phyloP scores from a whole-genome alignment of 2,797 vertebrate species.

The Rhinella marina region DNA sequence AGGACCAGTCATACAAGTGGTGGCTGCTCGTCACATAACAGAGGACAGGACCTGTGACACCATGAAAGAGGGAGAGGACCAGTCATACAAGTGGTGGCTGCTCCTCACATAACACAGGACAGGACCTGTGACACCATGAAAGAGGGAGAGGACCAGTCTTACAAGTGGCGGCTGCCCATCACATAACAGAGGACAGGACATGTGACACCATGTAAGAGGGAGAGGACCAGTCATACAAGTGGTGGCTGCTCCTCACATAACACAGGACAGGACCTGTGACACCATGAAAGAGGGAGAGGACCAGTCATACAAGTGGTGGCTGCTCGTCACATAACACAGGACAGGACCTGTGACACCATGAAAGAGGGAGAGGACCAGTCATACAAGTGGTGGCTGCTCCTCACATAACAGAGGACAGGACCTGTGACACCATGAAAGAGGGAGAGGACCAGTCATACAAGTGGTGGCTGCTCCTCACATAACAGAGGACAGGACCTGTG shows the following conservation, averaged over 20 bases:
- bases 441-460: background rate
- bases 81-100: background rate
- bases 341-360: background rate
- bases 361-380: too few relatives aligned
- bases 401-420: background rate
- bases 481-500: background rate
- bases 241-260: too few relatives aligned
- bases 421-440: background rate
- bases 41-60: background rate
- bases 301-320: background rate
- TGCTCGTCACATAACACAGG: too few relatives aligned
- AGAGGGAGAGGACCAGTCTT: too few relatives aligned
- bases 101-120: too few relatives aligned
- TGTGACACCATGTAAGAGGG: background rate
- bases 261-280: background rate
- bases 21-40: too few relatives aligned
- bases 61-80: too few relatives aligned
- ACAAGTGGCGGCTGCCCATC: too few relatives aligned
- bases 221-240: background rate
- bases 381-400: too few relatives aligned
- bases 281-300: background rate
- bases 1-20: background rate
- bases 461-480: too few relatives aligned
- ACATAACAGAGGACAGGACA: background rate
- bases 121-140: background rate